Base-by-base conservation (phyloP, 2,113 vertebrate species). In the Apodemus speciosus region DNA sequence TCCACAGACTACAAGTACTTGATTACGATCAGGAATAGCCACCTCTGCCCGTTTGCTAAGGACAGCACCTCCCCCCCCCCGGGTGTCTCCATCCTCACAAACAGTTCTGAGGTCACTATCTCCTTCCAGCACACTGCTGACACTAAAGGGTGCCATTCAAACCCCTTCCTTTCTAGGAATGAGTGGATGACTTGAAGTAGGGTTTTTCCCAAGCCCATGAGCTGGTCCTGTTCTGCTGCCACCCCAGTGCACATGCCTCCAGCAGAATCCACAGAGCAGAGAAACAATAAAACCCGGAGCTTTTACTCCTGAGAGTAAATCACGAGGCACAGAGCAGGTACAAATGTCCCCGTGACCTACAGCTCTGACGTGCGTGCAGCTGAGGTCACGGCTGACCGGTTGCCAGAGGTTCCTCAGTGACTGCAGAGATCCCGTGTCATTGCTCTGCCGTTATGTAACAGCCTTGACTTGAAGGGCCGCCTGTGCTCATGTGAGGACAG, bases 401-500 rank as follows among this genome's bases (percentile, higher is more conserved):
- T 85, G 95, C 97, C 97, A 97, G 95, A 86, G 93, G 94, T 93
- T 88, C 94, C 64, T 88, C 94, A 86, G 91, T 90, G 85, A 94
- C 95, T 93, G 90, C 96, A 96, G 96, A 97, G 96, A 96, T 94
- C 43, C 96, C 92, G 88, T 95, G 95, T 93, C 83, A 93, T 97
- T 97, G 97, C 97, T 95, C 0, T 72, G 92, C 89, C 40, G 49
- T 97, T 97, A 87, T 76, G 96, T 95, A 97, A 97, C 93, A 1
- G 93, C 90, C 93, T 80, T 96, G 94, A 87, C 97, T 97, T 97
- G 96, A 97, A 97, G 97, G 85, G 96, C 96, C 66, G 35, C 95
- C 96, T 96, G 97, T 96, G 66, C 83, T 96, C 95, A 35, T 69
- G 84, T 53, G 93, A 94, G 93, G 93, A 89, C 27, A 86, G 89